Conservation (phyloP, 2,113 vertebrate genomes). For the Mormyrus iriodes region DNA sequence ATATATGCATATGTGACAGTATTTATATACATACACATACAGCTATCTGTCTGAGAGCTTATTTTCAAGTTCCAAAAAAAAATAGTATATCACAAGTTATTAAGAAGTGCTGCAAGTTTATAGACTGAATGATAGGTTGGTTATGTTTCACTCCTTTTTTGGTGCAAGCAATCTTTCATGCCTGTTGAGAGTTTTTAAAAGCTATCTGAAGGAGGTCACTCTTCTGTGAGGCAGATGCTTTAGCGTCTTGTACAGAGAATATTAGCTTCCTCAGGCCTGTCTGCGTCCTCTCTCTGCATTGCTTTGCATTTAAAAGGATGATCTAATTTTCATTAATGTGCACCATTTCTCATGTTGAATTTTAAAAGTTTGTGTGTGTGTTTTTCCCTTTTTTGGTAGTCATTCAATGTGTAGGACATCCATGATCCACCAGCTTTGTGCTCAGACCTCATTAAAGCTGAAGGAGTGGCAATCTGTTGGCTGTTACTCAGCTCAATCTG, state of each 20-base stretch:
- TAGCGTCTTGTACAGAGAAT: slow-evolving; percentile 52
- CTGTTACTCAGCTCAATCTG: slow-evolving; percentile 18
- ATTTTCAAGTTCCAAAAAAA: neutral
- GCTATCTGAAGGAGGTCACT: neutral
- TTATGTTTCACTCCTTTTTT: slow-evolving; percentile 10
- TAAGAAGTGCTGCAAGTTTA: neutral
- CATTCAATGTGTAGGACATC: slow-evolving; percentile 46
- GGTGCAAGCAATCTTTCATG: slow-evolving; percentile 21
- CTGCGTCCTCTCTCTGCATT: slow-evolving; percentile 51
- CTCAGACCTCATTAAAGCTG: slow-evolving; percentile 39
- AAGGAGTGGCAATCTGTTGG: slow-evolving; percentile 47
- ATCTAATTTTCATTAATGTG: slow-evolving; percentile 62
- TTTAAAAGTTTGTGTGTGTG: slow-evolving; percentile 15
- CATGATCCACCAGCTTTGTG: slow-evolving; percentile 34
- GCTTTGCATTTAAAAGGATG: slow-evolving; percentile 70
- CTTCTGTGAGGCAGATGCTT: slow-evolving; percentile 38
- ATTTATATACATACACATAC: slow-evolving; percentile 45
- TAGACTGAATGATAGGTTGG: neutral
- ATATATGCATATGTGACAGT: slow-evolving; percentile 46
- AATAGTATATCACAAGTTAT: slow-evolving; percentile 9
- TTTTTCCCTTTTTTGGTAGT: slow-evolving; percentile 28
- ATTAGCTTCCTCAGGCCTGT: slow-evolving; percentile 37
- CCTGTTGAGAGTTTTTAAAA: slow-evolving; percentile 17
- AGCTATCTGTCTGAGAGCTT: slow-evolving; percentile 32
- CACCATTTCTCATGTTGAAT: slow-evolving; percentile 16